Conservation (phyloP, 2,888 invertebrate species). For the Heliconius aoede region DNA sequence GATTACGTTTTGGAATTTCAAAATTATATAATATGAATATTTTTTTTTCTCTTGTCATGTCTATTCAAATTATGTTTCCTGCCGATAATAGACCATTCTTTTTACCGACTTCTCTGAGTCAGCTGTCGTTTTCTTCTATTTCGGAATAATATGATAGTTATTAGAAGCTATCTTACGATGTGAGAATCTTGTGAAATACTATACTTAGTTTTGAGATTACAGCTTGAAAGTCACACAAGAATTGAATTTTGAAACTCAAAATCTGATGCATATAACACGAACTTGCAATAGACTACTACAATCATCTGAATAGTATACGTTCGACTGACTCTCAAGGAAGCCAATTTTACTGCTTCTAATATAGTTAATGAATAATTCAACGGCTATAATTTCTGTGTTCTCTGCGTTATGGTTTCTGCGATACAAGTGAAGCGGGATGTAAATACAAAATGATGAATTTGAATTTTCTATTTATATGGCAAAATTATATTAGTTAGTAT, state of each 20-base stretch:
- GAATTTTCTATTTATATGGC: not conserved
- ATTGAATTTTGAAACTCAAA: slow-evolving; percentile 65
- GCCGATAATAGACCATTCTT: not conserved
- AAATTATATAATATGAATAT: slow-evolving; percentile 6
- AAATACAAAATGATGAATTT: slow-evolving; percentile 13
- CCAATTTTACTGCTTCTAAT: slow-evolving; percentile 70
- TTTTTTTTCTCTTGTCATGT: slow-evolving; percentile 3
- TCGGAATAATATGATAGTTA: not conserved
- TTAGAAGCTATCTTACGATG: not conserved
- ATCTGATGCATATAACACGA: slow-evolving; percentile 58
- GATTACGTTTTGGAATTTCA: slow-evolving; percentile 7
- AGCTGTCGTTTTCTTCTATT: not conserved
- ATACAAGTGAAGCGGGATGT: slow-evolving; percentile 57
- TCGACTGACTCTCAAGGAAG: slow-evolving; percentile 51
- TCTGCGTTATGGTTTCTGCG: slow-evolving; percentile 71
- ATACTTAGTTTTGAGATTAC: slow-evolving; percentile 11
- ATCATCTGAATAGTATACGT: slow-evolving; percentile 50
- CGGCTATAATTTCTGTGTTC: slow-evolving; percentile 75
- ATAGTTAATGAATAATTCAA: slow-evolving; percentile 78
- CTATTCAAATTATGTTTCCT: not conserved
- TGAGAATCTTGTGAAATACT: slow-evolving; percentile 1
- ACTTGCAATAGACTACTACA: slow-evolving; percentile 63
- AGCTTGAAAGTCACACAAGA: slow-evolving; percentile 55
- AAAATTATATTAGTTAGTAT: not conserved
- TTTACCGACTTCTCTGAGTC: not conserved